Evolutionary conservation across 2,888 invertebrate genomes (phyloP).

Genomic region (Iphiclides podalirius): DNA sequence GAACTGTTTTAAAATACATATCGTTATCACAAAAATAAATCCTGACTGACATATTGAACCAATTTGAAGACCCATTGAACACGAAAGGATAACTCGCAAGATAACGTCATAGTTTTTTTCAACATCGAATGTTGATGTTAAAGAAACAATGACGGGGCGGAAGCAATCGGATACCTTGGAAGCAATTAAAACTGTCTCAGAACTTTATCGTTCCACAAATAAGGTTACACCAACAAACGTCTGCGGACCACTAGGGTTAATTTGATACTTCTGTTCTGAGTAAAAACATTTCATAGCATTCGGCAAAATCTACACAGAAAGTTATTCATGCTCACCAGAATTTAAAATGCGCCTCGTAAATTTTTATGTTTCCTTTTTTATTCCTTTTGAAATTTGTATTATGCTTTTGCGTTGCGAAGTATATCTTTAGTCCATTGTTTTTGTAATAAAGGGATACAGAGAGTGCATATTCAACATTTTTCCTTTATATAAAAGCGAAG

Average conservation of each 20-base stretch:
- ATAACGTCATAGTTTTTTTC: not conserved
- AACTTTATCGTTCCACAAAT: slow-evolving; percentile 39
- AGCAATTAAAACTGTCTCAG: slow-evolving; percentile 54
- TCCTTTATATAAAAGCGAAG: not conserved
- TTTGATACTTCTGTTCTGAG: slow-evolving; percentile 11
- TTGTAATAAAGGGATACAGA: slow-evolving; percentile 15
- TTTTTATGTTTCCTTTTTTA: slow-evolving; percentile 16
- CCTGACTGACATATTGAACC: no score
- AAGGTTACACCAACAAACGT: not conserved
- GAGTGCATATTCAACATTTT: slow-evolving; percentile 7
- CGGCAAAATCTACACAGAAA: slow-evolving; percentile 14
- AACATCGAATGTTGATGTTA: not conserved
- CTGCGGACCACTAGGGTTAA: slow-evolving; percentile 2
- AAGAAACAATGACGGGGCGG: slow-evolving; percentile 36
- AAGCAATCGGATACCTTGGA: slow-evolving; percentile 42
- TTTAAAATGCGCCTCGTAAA: slow-evolving; percentile 15
- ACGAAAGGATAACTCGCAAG: not conserved
- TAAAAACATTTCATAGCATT: slow-evolving; percentile 17
- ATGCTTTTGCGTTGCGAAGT: slow-evolving; percentile 6
- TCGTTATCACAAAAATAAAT: not conserved
- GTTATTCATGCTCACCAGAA: slow-evolving; percentile 16
- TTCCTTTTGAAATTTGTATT: slow-evolving; percentile 10
- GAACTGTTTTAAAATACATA: no score
- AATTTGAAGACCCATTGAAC: no score
- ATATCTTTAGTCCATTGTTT: slow-evolving; percentile 14